Evolutionary conservation across 2,797 vertebrate genomes (phyloP).

Genomic region (Holocentrus rufus): DNA sequence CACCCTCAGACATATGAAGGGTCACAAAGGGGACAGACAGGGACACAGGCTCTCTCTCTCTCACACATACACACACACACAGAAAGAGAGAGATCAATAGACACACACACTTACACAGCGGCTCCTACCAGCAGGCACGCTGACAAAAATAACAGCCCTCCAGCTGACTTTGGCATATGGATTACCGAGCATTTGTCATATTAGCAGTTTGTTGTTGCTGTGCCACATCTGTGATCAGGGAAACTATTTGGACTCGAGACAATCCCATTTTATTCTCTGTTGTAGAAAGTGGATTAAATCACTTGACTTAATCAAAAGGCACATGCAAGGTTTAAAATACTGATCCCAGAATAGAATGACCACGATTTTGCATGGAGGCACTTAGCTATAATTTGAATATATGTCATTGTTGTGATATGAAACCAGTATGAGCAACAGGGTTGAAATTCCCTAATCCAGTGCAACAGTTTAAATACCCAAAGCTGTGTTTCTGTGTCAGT

Average conservation of each 20-base stretch:
- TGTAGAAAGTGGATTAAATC: neutral
- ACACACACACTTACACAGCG: neutral
- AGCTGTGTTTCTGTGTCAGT: neutral
- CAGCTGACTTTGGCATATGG: neutral
- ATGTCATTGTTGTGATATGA: neutral
- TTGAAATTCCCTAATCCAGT: neutral
- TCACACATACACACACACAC: slow-evolving; percentile 1
- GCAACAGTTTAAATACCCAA: neutral
- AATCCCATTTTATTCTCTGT: neutral
- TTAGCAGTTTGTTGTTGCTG: neutral
- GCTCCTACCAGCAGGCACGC: neutral
- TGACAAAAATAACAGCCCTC: neutral
- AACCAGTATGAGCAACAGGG: neutral
- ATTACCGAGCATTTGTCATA: neutral
- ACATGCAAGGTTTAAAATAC: neutral
- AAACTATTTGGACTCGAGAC: neutral
- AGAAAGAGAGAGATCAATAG: neutral
- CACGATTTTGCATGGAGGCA: neutral
- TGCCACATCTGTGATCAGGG: neutral
- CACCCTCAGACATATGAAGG: slow-evolving; percentile 23
- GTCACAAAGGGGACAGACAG: slow-evolving; percentile 21
- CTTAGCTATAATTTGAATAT: neutral
- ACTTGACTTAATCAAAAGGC: neutral
- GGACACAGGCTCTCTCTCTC: neutral
- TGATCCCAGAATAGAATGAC: neutral